These are phyloP conservation scores for Leucoraja erinaceus DNA, from an alignment of 2,113 vertebrate genomes.

Conservation along the genomic window DNA sequence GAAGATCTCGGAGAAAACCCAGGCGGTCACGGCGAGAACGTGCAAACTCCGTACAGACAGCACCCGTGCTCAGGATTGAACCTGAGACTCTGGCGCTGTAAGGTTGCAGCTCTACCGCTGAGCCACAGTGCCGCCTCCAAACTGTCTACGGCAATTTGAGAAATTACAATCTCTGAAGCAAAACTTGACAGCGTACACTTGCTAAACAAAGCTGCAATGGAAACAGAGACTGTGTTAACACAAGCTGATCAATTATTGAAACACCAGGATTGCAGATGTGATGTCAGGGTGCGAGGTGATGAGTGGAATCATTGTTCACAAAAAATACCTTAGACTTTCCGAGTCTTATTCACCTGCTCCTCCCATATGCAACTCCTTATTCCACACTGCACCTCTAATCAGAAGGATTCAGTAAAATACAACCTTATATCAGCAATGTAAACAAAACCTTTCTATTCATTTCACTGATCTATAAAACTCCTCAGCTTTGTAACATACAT, in stretches of 20 bases:
- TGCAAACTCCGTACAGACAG: too few relatives aligned
- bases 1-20: too few relatives aligned
- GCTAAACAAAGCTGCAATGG: not conserved
- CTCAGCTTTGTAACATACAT: not conserved
- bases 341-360: not conserved
- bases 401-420: not conserved
- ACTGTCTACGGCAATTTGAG: too few relatives aligned
- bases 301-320: not conserved
- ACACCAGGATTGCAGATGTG: not conserved
- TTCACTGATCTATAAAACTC: not conserved
- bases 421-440: not conserved
- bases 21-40: too few relatives aligned
- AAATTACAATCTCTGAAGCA: not conserved
- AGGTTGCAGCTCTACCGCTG: too few relatives aligned
- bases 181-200: not conserved
- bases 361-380: too few relatives aligned
- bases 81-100: too few relatives aligned
- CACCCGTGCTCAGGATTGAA: too few relatives aligned
- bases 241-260: not conserved
- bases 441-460: not conserved
- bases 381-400: too few relatives aligned
- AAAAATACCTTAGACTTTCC: not conserved
- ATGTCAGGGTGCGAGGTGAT: not conserved
- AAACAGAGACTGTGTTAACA: not conserved
- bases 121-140: too few relatives aligned